Evolutionary conservation across 2,888 invertebrate genomes (phyloP), one percentile per base, ranked within the genome.

Genomic region (Leuctra nigra): DNA sequence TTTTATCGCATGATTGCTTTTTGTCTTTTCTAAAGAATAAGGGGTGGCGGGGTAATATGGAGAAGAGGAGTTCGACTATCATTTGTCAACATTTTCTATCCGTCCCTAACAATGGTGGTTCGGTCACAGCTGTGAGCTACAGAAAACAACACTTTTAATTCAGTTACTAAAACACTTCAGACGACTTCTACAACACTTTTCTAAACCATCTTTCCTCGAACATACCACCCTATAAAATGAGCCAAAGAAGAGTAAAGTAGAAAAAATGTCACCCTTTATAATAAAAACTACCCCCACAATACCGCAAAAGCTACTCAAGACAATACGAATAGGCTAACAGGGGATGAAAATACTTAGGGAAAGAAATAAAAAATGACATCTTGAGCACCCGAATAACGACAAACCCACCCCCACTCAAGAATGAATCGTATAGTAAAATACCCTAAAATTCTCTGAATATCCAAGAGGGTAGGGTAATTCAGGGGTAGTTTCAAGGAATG

Each of bases 281-380:
- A 48, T n/a, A n/a, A 14, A 41, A 41, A 41, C 47, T 47, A 33
- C 35, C 22, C 16, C 18, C 54, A 54, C 57, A 57, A 57, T 55
- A 55, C 60, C 60, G 41, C 60, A 57, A 60, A n/a, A 60, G 55
- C 50, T 47, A 48, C 53, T 48, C 55, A 29, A 55, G 57, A 55
- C 55, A 60, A 48, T 52, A 57, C 29, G 46, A 39, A 23, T 35
- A 50, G 35, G 50, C 50, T 35, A 50, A 50, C 35, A 35, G 33
- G 50, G 50, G 50, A 35, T 35, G 50, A 20, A 50, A 48, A 50
- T 29, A 33, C 22, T 35, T 44, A 16, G 3, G 33, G 50, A 18
- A 16, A 47, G 16, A 35, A 54, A 35, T 57, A 57, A 57, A 54
- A 53, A 57, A 57, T 47, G 57, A 53, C 50, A 50, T 35, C 20